A percentile compares a stretch with the other conserved stretches of the same genome.
Conservation (phyloP, 1,140 invertebrate genomes). For the Sycophaga agraensis region DNA sequence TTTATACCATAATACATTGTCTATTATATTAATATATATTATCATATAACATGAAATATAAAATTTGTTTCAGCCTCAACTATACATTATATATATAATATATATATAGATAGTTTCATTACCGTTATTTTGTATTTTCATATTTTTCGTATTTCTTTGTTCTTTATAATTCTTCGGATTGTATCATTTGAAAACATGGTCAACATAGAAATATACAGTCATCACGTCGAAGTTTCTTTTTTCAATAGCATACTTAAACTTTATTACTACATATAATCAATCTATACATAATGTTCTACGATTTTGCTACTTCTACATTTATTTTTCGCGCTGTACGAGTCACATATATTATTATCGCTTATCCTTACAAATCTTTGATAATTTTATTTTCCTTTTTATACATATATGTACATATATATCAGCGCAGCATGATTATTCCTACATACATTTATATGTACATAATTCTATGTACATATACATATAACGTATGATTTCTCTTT, state of each 20-base stretch:
- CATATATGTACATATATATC: constrained; percentile 25
- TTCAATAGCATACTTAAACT: constrained; percentile 25
- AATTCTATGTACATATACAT: constrained; percentile 21
- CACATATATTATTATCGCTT: neutral
- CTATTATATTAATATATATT: constrained; percentile 37
- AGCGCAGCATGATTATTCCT: neutral
- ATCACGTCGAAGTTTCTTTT: constrained; percentile 44
- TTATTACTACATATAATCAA: constrained; percentile 44
- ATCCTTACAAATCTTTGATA: neutral
- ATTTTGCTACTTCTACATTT: constrained; percentile 33
- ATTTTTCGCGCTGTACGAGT: neutral
- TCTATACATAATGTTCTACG: constrained; percentile 36
- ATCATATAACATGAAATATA: constrained; percentile 56
- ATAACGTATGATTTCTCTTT: neutral
- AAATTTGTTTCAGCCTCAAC: constrained; percentile 53
- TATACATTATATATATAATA: constrained; percentile 34
- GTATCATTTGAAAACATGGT: constrained; percentile 37
- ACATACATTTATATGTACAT: constrained; percentile 20
- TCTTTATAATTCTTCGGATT: neutral
- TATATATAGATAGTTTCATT: constrained; percentile 25
- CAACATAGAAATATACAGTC: constrained; percentile 56
- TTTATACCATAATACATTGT: constrained; percentile 28
- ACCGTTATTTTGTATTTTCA: neutral
- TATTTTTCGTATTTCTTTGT: constrained; percentile 11
- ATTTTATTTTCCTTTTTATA: constrained; percentile 4